phyloP scores from a whole-genome alignment of 1,140 invertebrate genomes.

The Lucilia cuprina region DNA sequence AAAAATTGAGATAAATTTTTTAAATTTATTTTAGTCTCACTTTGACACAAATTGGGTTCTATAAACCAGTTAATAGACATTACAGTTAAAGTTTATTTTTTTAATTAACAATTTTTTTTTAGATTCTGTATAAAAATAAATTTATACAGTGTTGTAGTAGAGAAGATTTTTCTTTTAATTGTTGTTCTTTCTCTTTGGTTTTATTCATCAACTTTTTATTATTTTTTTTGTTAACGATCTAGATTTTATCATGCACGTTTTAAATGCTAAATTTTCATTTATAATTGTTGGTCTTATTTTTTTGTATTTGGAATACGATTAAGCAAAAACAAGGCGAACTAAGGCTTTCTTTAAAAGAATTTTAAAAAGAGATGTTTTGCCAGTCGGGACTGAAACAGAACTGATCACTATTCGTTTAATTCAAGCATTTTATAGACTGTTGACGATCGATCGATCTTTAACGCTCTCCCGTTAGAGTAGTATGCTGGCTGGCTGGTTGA shows the following conservation, averaged over 20 bases:
- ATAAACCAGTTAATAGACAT: conserved; percentile 33
- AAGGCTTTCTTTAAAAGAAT: too few relatives aligned
- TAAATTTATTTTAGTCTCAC: background rate
- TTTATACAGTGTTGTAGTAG: background rate
- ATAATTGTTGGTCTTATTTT: background rate
- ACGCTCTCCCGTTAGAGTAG: background rate
- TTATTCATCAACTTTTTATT: background rate
- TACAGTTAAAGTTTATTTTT: conserved; percentile 7
- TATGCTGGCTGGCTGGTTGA: background rate
- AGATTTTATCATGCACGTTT: conserved; percentile 9
- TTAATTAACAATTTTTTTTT: background rate
- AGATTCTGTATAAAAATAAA: background rate
- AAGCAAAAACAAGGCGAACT: too few relatives aligned
- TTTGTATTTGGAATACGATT: background rate
- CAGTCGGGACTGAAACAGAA: conserved; percentile 31
- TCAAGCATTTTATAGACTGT: conserved; percentile 14
- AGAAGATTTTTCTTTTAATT: background rate
- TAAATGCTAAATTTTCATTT: background rate
- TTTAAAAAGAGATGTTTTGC: background rate
- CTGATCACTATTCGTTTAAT: conserved; percentile 5
- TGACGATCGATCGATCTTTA: background rate
- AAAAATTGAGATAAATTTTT: background rate
- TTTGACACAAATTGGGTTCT: conserved; percentile 1
- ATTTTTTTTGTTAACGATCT: background rate
- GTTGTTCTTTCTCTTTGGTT: background rate